Conservation (phyloP, 2,113 vertebrate species). For the Apus apus region DNA sequence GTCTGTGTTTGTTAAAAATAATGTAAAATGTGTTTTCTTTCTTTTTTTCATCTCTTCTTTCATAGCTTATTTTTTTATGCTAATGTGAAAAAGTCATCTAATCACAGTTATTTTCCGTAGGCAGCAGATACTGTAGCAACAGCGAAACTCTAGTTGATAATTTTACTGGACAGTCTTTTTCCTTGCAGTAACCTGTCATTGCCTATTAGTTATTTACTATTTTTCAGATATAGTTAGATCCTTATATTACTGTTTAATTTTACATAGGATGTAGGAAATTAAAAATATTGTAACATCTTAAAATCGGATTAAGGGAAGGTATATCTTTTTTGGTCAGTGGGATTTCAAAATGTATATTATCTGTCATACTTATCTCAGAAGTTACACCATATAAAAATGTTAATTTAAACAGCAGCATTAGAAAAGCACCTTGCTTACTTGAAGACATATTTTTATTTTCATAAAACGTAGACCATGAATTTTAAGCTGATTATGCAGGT, state of each 20-base stretch:
- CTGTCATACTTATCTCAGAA: background rate
- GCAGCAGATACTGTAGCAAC: constrained; percentile 34
- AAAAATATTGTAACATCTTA: background rate
- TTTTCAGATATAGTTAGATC: background rate
- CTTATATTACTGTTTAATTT: background rate
- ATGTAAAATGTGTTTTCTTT: background rate
- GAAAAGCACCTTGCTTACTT: background rate
- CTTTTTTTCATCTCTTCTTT: background rate
- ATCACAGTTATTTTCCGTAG: constrained; percentile 12
- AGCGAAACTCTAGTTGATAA: constrained; percentile 2
- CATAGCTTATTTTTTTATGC: background rate
- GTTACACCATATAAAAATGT: background rate
- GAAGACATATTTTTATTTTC: background rate
- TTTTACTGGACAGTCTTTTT: constrained; percentile 1
- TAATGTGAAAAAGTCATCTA: constrained; percentile 39
- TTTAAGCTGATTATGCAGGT: background rate
- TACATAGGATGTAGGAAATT: background rate
- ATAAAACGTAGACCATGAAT: background rate
- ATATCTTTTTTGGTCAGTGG: background rate
- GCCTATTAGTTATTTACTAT: background rate
- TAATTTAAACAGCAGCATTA: background rate
- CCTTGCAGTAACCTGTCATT: constrained; percentile 29
- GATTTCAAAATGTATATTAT: background rate
- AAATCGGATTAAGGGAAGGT: background rate
- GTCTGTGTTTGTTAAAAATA: constrained; percentile 3